These are phyloP conservation scores for Glareola pratincola DNA, from an alignment of 2,113 vertebrate genomes.

Conservation along the genomic window DNA sequence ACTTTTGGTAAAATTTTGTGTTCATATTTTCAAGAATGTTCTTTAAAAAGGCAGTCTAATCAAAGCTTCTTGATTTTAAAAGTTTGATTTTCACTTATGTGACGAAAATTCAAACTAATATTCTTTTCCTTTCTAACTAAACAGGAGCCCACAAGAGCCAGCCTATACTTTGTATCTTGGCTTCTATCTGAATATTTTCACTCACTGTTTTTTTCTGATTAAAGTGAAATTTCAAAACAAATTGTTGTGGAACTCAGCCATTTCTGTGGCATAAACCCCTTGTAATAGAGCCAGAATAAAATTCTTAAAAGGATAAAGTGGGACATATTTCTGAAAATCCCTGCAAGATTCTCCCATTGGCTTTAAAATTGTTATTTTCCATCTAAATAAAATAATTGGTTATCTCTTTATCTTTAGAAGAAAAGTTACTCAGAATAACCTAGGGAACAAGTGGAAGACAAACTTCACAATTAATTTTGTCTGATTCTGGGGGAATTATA, in stretches of 20 bases:
- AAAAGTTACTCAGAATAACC: not conserved
- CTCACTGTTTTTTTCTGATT: not conserved
- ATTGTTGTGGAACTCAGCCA: not conserved
- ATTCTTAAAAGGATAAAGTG: not conserved
- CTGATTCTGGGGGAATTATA: not conserved
- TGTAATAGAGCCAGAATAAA: not conserved
- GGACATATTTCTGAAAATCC: not conserved
- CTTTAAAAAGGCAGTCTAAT: not conserved
- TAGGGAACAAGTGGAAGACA: not conserved
- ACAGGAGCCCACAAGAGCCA: not conserved
- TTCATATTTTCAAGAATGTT: not conserved
- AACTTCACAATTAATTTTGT: not conserved
- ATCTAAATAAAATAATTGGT: not conserved
- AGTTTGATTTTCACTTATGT: not conserved
- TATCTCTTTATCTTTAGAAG: not conserved
- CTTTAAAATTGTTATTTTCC: not conserved
- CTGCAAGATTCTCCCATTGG: not conserved
- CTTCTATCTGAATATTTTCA: not conserved
- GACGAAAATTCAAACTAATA: not conserved
- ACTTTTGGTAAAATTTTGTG: not conserved
- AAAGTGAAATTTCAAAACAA: not conserved
- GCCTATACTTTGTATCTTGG: not conserved
- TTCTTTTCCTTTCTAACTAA: conserved; percentile 22
- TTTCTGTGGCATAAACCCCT: not conserved
- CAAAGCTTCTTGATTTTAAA: not conserved